Base-by-base conservation (phyloP, 2,797 vertebrate species). In the Antrozous pallidus region DNA sequence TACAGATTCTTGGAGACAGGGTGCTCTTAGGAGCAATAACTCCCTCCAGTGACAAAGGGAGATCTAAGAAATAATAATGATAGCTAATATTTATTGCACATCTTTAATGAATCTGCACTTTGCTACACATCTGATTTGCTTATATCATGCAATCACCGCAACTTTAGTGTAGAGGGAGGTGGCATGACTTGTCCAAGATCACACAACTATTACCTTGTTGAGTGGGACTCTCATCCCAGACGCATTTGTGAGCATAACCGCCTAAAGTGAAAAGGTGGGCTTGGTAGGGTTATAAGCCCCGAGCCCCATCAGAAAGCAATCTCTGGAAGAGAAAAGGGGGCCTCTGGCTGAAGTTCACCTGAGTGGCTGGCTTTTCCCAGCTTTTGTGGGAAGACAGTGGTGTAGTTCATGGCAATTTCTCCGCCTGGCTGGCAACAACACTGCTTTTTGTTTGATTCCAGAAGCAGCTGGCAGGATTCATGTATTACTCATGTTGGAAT, bases 381-480 rank as follows among this genome's bases (percentile, higher is more conserved):
- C 42, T 56, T 92, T 77, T 22, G 24, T 31, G 80, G 67, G 67
- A 93, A 90, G 79, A 74, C 16, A 74, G n/a, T 61, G 49, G 87
- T 84, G n/a, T 20, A 81, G 69, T 89, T 56, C 56, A 86, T 36
- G 26, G 83, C 77, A 26, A 93, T 61, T 73, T 73, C 13, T 10
- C 16, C 51, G 20, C 47, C 63, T 11, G 5, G 26, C 54, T 96
- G 95, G 88, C 87, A 91, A 82, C 67, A 79, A 40, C 11, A 24
- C 47, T 78, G 45, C n/a, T 86, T 94, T 96, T 95, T 96, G 96
- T 96, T 75, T 83, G 87, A 80, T 80, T 95, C 69, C 95, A 97
- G 82, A 79, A 92, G 94, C 96, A 97, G 96, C 95, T 97, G 97
- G 88, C 85, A 95, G 90, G 78, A 83, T 71, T 97, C 90, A 92